These are phyloP conservation scores for Arothron firmamentum DNA, from an alignment of 2,113 vertebrate genomes.

Conservation along the genomic window DNA sequence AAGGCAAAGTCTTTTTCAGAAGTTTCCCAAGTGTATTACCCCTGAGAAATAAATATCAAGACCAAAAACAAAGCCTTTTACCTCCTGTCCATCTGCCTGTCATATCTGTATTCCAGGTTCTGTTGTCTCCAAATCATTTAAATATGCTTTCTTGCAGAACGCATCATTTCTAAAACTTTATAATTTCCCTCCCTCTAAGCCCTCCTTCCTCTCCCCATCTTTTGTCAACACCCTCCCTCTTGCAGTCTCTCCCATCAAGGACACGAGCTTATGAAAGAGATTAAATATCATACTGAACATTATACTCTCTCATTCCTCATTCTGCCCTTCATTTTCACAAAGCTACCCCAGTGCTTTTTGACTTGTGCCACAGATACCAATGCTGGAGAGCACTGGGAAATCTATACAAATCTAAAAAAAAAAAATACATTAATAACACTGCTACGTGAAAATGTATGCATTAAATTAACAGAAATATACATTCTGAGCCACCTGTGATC, in stretches of 20 bases:
- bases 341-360: constrained; percentile 19
- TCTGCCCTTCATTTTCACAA: constrained; percentile 22
- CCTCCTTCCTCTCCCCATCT: constrained; percentile 25
- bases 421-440: constrained; percentile 14
- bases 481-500: too few relatives aligned
- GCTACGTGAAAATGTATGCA: too few relatives aligned
- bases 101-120: too few relatives aligned
- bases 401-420: constrained; percentile 42
- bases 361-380: constrained; percentile 34
- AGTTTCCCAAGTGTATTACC: too few relatives aligned
- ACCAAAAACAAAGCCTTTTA: not conserved
- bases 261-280: constrained; percentile 39
- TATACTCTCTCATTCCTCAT: constrained; percentile 20
- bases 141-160: not conserved
- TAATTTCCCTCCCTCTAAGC: constrained; percentile 26
- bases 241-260: constrained; percentile 40
- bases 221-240: constrained; percentile 37
- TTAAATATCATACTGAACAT: constrained; percentile 23
- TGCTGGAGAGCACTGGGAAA: constrained; percentile 30
- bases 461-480: too few relatives aligned
- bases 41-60: not conserved
- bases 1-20: too few relatives aligned
- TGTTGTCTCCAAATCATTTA: not conserved
- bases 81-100: not conserved
- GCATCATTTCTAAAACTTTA: constrained; percentile 34